phyloP scores from a whole-genome alignment of 2,113 vertebrate species.

The Danio rerio region DNA sequence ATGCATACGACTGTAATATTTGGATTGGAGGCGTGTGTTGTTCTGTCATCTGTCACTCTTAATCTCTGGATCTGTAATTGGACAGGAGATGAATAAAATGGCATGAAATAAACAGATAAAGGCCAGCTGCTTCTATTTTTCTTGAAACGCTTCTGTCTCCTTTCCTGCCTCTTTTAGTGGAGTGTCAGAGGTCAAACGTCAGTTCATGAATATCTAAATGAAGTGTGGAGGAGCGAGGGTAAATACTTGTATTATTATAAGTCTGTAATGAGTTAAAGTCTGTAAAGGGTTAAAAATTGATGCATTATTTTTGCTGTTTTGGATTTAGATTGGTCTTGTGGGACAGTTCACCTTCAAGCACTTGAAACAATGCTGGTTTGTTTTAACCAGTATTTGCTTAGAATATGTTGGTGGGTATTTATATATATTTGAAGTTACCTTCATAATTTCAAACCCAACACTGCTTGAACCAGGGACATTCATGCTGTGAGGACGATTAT shows the following conservation, averaged over 20 bases:
- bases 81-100: neutral
- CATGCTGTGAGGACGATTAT: too few species aligned
- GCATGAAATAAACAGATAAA: conserved; percentile 38
- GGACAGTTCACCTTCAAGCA: neutral
- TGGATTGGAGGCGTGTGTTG: neutral
- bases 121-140: neutral
- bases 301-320: neutral
- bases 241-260: neutral
- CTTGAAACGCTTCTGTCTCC: neutral
- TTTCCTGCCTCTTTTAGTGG: neutral
- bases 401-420: too few species aligned
- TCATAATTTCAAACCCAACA: too few species aligned
- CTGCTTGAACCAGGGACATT: too few species aligned
- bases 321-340: neutral
- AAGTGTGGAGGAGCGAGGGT: neutral
- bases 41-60: conserved; percentile 36
- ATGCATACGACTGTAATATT: conserved; percentile 19
- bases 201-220: conserved; percentile 11
- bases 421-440: too few species aligned
- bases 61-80: conserved; percentile 32
- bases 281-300: neutral
- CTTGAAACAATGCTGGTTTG: too few species aligned
- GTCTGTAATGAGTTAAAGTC: too few species aligned
- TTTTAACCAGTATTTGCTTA: too few species aligned
- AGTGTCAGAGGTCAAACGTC: neutral